A percentile compares a stretch with the other conserved stretches of the same genome.
Evolutionary conservation across 2,113 vertebrate species (phyloP).

Genomic region (Nematolebias whitei): DNA sequence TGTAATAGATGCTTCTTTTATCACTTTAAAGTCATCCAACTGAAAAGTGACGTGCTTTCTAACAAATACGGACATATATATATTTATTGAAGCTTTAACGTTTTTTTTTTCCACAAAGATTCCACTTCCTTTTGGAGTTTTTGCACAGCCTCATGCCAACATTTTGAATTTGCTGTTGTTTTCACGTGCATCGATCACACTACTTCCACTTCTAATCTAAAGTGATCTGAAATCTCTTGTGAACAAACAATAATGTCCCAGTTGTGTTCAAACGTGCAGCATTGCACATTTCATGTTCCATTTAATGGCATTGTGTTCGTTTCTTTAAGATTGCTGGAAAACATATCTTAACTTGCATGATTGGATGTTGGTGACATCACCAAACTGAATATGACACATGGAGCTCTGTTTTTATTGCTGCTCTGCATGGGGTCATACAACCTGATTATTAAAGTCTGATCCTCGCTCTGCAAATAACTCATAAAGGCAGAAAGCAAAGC

Average conservation of each 20-base stretch:
- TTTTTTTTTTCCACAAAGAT: too few relatives aligned
- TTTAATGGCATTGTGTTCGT: neutral
- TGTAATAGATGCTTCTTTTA: too few relatives aligned
- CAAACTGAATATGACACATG: neutral
- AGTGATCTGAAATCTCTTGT: neutral
- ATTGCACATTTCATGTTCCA: too few relatives aligned
- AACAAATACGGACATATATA: neutral
- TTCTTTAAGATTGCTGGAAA: neutral
- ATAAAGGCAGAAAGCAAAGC: constrained; percentile 16
- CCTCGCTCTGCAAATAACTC: constrained; percentile 3
- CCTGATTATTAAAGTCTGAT: neutral
- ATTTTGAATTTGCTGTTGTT: neutral
- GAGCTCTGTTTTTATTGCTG: neutral
- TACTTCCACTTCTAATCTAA: neutral
- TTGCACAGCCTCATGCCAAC: neutral
- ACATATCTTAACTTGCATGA: neutral
- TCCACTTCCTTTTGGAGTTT: constrained; percentile 13
- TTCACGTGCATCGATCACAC: neutral
- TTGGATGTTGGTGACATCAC: constrained; percentile 6
- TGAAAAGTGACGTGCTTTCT: neutral
- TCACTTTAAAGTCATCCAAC: neutral
- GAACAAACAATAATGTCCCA: neutral
- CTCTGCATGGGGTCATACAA: constrained; percentile 1
- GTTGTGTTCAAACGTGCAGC: too few relatives aligned
- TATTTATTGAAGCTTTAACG: too few relatives aligned